A percentile compares a stretch with the other conserved stretches of the same genome.
These are phyloP conservation scores for Alloplasta piceator DNA, from an alignment of 2,888 invertebrate species.

Conservation along the genomic window DNA sequence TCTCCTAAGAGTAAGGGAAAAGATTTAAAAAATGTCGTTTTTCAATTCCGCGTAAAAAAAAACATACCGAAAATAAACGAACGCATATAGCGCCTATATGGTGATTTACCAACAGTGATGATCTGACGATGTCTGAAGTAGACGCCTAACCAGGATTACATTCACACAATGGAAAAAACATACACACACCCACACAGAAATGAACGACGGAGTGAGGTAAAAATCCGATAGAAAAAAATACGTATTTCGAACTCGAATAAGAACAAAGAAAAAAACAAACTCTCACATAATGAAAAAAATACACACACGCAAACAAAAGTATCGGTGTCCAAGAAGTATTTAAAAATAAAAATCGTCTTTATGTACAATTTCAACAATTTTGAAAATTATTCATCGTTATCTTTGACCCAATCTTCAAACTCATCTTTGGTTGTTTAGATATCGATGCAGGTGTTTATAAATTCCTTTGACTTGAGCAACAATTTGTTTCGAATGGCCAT, in stretches of 20 bases:
- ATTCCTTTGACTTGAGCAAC: too few relatives aligned
- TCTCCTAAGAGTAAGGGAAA: constrained; percentile 56
- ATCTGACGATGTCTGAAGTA: constrained; percentile 57
- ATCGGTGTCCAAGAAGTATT: constrained; percentile 81
- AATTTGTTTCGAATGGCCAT: too few relatives aligned
- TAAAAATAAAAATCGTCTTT: constrained; percentile 82
- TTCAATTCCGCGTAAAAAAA: constrained; percentile 47
- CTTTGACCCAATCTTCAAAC: background rate
- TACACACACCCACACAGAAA: constrained; percentile 32
- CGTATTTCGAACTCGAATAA: constrained; percentile 62
- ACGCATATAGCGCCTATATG: constrained; percentile 67
- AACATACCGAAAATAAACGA: constrained; percentile 69
- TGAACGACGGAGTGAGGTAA: background rate
- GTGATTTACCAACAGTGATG: constrained; percentile 63
- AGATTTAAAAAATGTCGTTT: constrained; percentile 32
- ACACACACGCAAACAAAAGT: constrained; percentile 74
- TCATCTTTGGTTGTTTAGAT: too few relatives aligned
- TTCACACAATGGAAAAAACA: constrained; percentile 50
- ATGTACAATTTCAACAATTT: constrained; percentile 79
- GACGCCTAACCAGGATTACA: constrained; percentile 64
- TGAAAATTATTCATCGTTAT: constrained; percentile 10
- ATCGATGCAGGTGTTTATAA: too few relatives aligned
- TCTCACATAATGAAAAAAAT: constrained; percentile 31
- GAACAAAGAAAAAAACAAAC: constrained; percentile 56
- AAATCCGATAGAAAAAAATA: constrained; percentile 32